Evolutionary conservation across 2,113 vertebrate genomes (phyloP).

Genomic region (Puntigrus tetrazona): DNA sequence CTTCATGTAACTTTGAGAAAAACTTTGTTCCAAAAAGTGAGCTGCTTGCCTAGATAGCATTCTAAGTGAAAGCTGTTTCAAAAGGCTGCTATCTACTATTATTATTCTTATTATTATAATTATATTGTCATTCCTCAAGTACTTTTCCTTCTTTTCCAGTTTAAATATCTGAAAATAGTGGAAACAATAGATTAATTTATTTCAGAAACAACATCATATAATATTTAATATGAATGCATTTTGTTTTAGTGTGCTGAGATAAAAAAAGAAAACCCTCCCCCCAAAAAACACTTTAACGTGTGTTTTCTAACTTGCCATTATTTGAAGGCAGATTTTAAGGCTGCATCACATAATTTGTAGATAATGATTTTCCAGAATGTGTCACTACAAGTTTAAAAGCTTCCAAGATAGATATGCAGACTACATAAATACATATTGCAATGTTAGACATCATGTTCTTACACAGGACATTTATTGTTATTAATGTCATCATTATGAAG

Average conservation of each 20-base stretch:
- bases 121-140: background rate
- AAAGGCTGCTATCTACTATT: background rate
- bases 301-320: background rate
- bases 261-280: too few species aligned
- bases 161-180: background rate
- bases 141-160: conserved; percentile 2
- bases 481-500: background rate
- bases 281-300: too few species aligned
- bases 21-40: background rate
- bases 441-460: too few species aligned
- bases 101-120: background rate
- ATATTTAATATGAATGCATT: background rate
- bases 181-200: background rate
- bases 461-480: background rate
- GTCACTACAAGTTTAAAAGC: background rate
- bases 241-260: background rate
- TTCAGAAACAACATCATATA: background rate
- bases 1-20: background rate
- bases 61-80: background rate
- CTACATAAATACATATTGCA: background rate
- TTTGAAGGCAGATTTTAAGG: background rate
- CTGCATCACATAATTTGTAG: background rate
- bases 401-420: background rate
- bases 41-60: background rate
- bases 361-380: background rate